These are phyloP conservation scores for Amphiprion ocellaris DNA, from an alignment of 2,113 vertebrate genomes.

Conservation along the genomic window DNA sequence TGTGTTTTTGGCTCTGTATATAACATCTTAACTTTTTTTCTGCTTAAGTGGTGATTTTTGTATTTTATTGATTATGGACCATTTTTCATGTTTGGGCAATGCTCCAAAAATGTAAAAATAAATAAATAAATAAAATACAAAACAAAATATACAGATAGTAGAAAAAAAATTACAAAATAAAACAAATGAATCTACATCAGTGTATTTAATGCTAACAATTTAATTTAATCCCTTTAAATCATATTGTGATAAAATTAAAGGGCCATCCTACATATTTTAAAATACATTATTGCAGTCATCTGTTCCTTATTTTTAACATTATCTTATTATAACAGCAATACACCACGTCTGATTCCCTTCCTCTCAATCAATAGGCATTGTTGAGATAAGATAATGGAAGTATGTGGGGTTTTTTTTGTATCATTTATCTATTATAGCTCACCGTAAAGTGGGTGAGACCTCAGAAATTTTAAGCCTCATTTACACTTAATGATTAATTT, in stretches of 20 bases:
- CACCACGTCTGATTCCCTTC: not conserved
- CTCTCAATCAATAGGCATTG: not conserved
- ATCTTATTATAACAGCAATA: not conserved
- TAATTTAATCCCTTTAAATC: not conserved
- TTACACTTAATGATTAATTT: not conserved
- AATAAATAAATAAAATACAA: not conserved
- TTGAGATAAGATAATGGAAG: constrained; percentile 16
- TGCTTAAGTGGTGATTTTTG: constrained; percentile 25
- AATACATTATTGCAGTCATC: not conserved
- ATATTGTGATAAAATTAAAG: not conserved
- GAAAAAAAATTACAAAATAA: not conserved
- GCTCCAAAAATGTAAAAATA: no score
- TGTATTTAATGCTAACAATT: constrained; percentile 3
- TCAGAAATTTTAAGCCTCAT: not conserved
- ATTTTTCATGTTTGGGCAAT: not conserved
- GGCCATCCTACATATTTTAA: no score
- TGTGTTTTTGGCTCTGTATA: constrained; percentile 41
- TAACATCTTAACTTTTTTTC: constrained; percentile 37
- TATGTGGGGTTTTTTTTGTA: not conserved
- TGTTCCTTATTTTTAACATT: constrained; percentile 11
- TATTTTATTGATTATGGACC: constrained; percentile 25
- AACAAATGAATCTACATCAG: not conserved
- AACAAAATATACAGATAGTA: not conserved
- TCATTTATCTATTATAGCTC: not conserved
- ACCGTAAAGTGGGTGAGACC: not conserved